These are phyloP conservation scores for Cyanistes caeruleus DNA, from an alignment of 2,113 vertebrate genomes.

Conservation along the genomic window DNA sequence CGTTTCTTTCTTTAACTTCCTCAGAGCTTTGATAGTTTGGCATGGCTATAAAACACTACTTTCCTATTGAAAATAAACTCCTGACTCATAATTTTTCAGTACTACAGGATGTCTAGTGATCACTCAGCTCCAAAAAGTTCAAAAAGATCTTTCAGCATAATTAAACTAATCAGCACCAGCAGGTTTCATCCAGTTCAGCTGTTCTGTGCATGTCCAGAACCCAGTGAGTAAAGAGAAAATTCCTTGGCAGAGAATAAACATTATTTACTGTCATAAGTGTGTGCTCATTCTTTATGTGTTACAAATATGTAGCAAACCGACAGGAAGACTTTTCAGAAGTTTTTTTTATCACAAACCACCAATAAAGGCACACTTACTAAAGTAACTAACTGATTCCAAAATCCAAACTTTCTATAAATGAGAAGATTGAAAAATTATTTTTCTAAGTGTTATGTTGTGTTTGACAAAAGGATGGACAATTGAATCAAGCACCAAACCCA, in stretches of 20 bases:
- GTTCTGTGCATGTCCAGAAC: neutral
- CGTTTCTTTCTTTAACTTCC: neutral
- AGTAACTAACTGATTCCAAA: neutral
- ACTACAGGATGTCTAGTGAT: neutral
- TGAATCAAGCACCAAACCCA: neutral
- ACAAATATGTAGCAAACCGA: neutral
- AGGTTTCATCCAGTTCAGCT: neutral
- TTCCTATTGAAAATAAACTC: neutral
- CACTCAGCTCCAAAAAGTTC: neutral
- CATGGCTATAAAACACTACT: neutral
- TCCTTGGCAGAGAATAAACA: neutral
- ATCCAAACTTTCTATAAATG: neutral
- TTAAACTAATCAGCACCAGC: neutral
- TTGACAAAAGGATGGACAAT: neutral
- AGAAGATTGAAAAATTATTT: neutral
- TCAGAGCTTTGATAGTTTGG: neutral
- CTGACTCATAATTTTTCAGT: neutral
- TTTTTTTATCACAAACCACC: neutral
- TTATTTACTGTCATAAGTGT: fast-evolving
- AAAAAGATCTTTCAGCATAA: neutral
- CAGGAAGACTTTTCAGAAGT: neutral
- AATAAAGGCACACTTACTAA: neutral
- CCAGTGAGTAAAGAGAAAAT: neutral
- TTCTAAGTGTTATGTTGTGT: neutral
- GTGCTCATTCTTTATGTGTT: neutral